Base-by-base conservation (phyloP, 2,113 vertebrate species). In the Eptesicus fuscus region DNA sequence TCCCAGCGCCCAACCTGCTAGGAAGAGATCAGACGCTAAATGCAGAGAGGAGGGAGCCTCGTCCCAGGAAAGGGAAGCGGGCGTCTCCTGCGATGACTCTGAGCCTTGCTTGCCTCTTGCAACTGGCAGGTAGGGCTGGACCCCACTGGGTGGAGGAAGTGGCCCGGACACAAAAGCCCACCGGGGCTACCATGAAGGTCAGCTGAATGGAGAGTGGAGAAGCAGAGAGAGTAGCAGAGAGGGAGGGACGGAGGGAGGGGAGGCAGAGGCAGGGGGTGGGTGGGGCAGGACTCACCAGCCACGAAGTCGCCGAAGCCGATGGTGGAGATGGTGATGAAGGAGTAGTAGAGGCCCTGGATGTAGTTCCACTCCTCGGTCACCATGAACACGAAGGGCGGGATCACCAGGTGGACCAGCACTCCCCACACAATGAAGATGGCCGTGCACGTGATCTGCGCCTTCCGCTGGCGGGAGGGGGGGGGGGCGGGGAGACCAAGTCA, bases 251-350 rank as follows among this genome's bases (percentile, higher is more conserved):
- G 56, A 61, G 59, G 53, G 16, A 40, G 59, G 20, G 4, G 30
- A 9, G 13, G 14, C 32, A 20, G 35, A 69, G 47, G 37, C 49
- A 3, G 18, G 30, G 51, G 51, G n/a, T 32, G 59, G 56, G 37
- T 37, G 90, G 90, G 35, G 35, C 20, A 56, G 63, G 93, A 98
- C 98, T 96, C 94, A 99, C 99, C 99, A 88, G 99, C 99, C 71
- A 99, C 99, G 53, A 99, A 98, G 98, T 99, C 99, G 71, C 99
- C 99, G 93, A 99, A 99, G 95, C 99, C 99, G 88, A 99, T 99
- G 90, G 99, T 99, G 83, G 99, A 99, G 98, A 99, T 99, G 80
- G 99, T 99, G 97, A 99, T 99, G 93, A 99, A 99, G 32, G 99
- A 99, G 97, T 99, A 99, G 97, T 99, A 99, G 95, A 99, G 98